Base-by-base conservation (phyloP, 2,797 vertebrate genomes). In the Chloroceryle inda region DNA sequence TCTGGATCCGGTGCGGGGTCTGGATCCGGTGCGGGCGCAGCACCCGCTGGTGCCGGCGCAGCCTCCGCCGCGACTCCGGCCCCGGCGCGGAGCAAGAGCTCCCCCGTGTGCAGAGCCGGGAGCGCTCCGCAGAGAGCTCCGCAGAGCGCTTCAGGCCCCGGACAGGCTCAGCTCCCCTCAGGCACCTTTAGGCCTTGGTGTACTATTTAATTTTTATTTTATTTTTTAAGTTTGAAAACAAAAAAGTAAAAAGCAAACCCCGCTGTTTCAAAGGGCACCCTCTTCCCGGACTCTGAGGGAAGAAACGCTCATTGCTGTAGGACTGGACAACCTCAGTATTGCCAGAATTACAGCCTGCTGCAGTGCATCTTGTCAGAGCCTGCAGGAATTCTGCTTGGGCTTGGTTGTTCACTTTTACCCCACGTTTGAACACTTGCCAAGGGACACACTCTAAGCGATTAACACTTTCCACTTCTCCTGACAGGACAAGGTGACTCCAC, bases 41-140 rank as follows among this genome's bases (percentile, higher is more conserved):
- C 18, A 33, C 45, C 27, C 10, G 27, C n/a, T 0, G 47, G 5
- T 11, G n/a, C 47, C 47, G 49, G 7, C 2, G 21, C 13, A 78
- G 69, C 13, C 29, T 10, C n/a, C 6, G 15, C 40, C 1, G 21
- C 8, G 3, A 64, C 26, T 23, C 16, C 44, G 26, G 37, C 14
- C 23, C 61, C 14, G 22, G 45, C 49, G 18, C 44, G 52, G 93
- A 68, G 86, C 94, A 96, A 88, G 7, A 96, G 94, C 95, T 91
- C 97, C 97, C 76, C 92, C 97, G 62, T 85, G 96, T 68, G 97
- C 76, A 44, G 71, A 38, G 45, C 33, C 10, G 4, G 56, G 53
- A 45, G 16, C 15, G 26, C 71, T 14, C 35, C 31, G 35, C n/a
- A n/a, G n/a, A n/a, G n/a, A n/a, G n/a, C n/a, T n/a, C n/a, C n/a